Conservation (phyloP, 2,113 vertebrate genomes). For the Pseudorhombus dupliciocellatus region DNA sequence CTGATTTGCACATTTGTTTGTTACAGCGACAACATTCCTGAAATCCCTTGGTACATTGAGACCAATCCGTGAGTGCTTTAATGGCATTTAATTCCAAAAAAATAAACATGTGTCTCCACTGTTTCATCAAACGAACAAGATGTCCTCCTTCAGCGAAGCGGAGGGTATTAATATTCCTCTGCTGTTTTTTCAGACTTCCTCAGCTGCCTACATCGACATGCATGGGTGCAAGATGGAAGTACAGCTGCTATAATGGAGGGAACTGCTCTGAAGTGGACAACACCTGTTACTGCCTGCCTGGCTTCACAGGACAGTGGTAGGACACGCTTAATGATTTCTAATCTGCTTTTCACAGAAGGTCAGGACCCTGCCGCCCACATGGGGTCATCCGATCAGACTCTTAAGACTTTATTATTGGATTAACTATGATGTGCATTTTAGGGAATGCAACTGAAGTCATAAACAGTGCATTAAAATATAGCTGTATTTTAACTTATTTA, state of each 20-base stretch:
- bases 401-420: background rate
- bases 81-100: background rate
- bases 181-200: slow-evolving; percentile 73
- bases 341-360: background rate
- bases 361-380: too few relatives aligned
- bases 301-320: slow-evolving; percentile 89
- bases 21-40: slow-evolving; percentile 74
- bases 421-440: background rate
- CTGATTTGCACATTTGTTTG: slow-evolving; percentile 34
- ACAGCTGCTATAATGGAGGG: slow-evolving; percentile 89
- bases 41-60: slow-evolving; percentile 81
- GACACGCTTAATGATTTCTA: background rate
- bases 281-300: slow-evolving; percentile 81
- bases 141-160: background rate
- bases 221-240: slow-evolving; percentile 81
- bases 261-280: slow-evolving; percentile 79
- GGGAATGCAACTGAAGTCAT: background rate
- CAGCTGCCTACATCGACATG: slow-evolving; percentile 83
- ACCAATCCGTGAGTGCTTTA: slow-evolving; percentile 72
- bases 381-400: background rate
- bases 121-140: background rate
- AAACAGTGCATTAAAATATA: background rate
- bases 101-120: background rate
- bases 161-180: background rate
- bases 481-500: too few relatives aligned